A percentile compares a stretch with the other conserved stretches of the same genome.
Conservation (phyloP, 2,888 invertebrate genomes). For the Pammene aurita region DNA sequence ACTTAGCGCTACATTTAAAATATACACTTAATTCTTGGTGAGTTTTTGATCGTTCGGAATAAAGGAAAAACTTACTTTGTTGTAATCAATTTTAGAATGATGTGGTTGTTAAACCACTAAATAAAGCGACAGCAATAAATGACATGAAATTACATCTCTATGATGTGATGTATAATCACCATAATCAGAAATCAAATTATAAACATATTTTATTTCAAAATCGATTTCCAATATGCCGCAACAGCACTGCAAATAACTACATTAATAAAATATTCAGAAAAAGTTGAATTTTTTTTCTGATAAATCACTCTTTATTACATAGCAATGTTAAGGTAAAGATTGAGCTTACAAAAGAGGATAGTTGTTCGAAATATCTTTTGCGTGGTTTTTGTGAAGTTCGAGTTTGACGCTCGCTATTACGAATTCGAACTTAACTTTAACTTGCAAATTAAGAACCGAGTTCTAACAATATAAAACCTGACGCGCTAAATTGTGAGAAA, state of each 20-base stretch:
- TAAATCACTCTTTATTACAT: slow-evolving; percentile 5
- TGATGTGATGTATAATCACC: too few species aligned
- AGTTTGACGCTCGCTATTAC: slow-evolving; percentile 27
- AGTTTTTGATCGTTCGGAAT: background rate
- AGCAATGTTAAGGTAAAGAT: slow-evolving; percentile 17
- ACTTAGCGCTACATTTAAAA: slow-evolving; percentile 9
- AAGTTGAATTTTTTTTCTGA: slow-evolving; percentile 1
- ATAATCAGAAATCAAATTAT: too few species aligned
- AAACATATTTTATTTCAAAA: too few species aligned
- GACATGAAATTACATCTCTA: too few species aligned
- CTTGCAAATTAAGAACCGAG: slow-evolving; percentile 29
- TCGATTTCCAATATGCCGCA: too few species aligned
- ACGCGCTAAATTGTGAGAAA: background rate
- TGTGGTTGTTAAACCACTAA: too few species aligned
- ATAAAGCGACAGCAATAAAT: too few species aligned
- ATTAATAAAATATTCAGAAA: background rate
- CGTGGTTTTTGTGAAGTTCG: slow-evolving; percentile 35
- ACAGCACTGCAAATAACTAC: too few species aligned
- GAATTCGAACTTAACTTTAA: slow-evolving; percentile 24
- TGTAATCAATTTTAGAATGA: too few species aligned
- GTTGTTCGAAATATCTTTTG: slow-evolving; percentile 28
- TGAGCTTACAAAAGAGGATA: slow-evolving; percentile 23
- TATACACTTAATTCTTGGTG: background rate
- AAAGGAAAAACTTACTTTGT: too few species aligned
- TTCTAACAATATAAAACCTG: slow-evolving; percentile 16